These are phyloP conservation scores for Drosophila biarmipes DNA, from an alignment of 1,140 invertebrate genomes.

Conservation along the genomic window DNA sequence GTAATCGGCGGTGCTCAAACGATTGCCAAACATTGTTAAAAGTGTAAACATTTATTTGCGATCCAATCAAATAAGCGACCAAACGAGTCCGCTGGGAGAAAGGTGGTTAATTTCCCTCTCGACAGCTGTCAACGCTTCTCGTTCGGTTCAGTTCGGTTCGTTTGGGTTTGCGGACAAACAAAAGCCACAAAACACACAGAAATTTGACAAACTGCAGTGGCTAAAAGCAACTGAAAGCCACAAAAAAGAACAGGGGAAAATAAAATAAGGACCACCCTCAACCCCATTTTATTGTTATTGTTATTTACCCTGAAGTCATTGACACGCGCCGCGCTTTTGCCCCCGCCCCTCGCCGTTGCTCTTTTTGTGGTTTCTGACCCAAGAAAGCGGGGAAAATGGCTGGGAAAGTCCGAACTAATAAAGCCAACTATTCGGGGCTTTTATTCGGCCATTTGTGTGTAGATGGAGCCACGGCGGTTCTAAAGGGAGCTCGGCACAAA, in stretches of 20 bases:
- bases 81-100: slow-evolving; percentile 17
- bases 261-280: background rate
- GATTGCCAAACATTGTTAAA: slow-evolving; percentile 43
- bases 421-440: slow-evolving; percentile 8
- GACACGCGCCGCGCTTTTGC: slow-evolving; percentile 21
- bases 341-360: background rate
- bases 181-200: slow-evolving; percentile 13
- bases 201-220: slow-evolving; percentile 33
- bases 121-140: slow-evolving; percentile 18
- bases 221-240: background rate
- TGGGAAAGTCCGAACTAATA: slow-evolving; percentile 13
- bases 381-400: slow-evolving; percentile 3
- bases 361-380: slow-evolving; percentile 16
- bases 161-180: slow-evolving; percentile 11
- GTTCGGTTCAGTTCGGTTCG: background rate
- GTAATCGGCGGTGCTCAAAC: slow-evolving; percentile 25
- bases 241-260: background rate
- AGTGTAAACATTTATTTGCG: slow-evolving; percentile 27
- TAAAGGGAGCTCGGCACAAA: background rate
- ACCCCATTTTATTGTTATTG: slow-evolving; percentile 26
- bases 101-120: slow-evolving; percentile 15
- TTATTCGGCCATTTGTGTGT: slow-evolving; percentile 4
- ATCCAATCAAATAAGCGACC: slow-evolving; percentile 4
- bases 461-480: background rate
- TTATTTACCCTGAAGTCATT: slow-evolving; percentile 37